Evolutionary conservation across 2,888 invertebrate species (phyloP).

Genomic region (Crocallis elinguaria): DNA sequence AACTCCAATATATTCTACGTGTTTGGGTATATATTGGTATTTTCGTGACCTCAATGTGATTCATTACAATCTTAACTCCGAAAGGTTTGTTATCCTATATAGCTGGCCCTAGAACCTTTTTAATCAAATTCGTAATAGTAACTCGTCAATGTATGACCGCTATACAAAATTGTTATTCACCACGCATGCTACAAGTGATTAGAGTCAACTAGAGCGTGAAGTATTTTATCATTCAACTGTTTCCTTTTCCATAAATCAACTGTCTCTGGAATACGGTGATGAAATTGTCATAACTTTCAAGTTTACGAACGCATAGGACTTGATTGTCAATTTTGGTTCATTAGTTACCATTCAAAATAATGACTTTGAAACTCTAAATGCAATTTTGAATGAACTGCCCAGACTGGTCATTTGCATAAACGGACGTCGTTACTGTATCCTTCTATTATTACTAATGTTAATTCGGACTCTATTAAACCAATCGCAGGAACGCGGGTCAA

Average conservation of each 20-base stretch:
- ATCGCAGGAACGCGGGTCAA: constrained; percentile 60
- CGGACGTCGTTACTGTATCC: constrained; percentile 60
- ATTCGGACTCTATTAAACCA: constrained; percentile 59
- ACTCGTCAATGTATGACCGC: background rate
- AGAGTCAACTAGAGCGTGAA: background rate
- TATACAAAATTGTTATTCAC: background rate
- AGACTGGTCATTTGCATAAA: constrained; percentile 39
- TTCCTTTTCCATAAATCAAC: background rate
- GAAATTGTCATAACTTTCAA: too few relatives aligned
- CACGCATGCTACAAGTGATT: background rate
- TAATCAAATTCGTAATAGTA: too few relatives aligned
- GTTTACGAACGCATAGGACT: too few relatives aligned
- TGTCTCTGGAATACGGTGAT: too few relatives aligned
- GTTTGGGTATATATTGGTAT: too few relatives aligned
- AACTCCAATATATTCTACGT: too few relatives aligned
- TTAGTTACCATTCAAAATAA: too few relatives aligned
- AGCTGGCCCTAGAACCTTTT: too few relatives aligned
- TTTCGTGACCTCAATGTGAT: too few relatives aligned
- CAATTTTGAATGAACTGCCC: constrained; percentile 20
- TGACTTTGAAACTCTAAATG: constrained; percentile 26
- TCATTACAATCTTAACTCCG: too few relatives aligned
- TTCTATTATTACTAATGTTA: constrained; percentile 54
- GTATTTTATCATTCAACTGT: background rate
- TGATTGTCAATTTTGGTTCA: too few relatives aligned
- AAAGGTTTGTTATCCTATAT: too few relatives aligned